Base-by-base conservation (phyloP, 2,797 vertebrate species). In the Leptodactylus fallax region DNA sequence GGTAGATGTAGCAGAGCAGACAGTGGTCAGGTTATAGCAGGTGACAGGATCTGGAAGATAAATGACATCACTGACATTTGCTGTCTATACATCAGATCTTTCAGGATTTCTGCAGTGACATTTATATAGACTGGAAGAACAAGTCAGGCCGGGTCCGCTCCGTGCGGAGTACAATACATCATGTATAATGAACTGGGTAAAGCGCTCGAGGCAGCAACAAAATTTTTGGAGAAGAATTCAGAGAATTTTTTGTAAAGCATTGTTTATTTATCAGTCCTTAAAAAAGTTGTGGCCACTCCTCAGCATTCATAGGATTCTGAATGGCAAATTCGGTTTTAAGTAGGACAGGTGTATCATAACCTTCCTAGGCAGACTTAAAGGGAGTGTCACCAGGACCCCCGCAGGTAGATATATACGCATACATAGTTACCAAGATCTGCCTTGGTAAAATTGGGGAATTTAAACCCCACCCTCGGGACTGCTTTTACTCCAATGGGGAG, bases 31-130 rank as follows among this genome's bases (percentile, higher is more conserved):
- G 49, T 9, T 3, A 7, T 91, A 92, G 84, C 93, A 93, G 86
- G 77, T 67, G 56, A 0, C 0, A 1, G 89, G 0, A 85, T 92
- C 93, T 94, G 91, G n/a, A 91, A 92, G 90, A 90, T 14, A 91
- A 90, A 82, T 9, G 49, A 45, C 27, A 47, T 60, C 23, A 23
- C 2, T 55, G 63, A 83, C n/a, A 27, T 19, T 23, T 36, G n/a
- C 51, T n/a, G 12, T 0, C 6, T 23, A 0, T 14, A 53, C 6
- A 23, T 53, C 74, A 77, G 21, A 53, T 23, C 49, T 77, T 2
- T 27, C 67, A 71, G 16, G 2, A 36, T 16, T 17, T 69, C 21
- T 8, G 0, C 17, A 27, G 17, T 72, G 17, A 74, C 71, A 49
- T 47, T 72, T 21, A 11, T 47, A 72, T 11, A 49, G 19, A 9